Base-by-base conservation (phyloP, 2,113 vertebrate species). In the Amblyopsis rosae region DNA sequence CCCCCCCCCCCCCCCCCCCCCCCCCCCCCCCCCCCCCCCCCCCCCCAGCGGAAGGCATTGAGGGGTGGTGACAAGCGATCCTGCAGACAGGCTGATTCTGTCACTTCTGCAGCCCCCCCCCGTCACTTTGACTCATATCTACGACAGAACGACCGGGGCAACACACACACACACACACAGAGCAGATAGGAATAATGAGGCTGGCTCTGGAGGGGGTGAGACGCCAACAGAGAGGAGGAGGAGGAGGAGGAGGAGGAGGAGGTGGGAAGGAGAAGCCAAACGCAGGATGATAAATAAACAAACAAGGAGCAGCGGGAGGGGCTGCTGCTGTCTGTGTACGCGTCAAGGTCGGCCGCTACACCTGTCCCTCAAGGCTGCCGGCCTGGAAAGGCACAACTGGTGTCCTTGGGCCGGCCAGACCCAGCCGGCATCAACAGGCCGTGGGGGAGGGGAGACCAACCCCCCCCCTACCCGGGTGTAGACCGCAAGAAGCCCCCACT, bases 71-170 rank as follows among this genome's bases (percentile, higher is more conserved):
- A 87, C 86, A 75, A 86, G 87, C 87, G 87, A 89, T 87, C 90
- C 87, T 63, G 82, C 79, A 90, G 86, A 89, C 83, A 87, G 87
- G 87, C 83, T 69, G 83, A 87, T 85, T 88, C 88, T 91, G 88
- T 91, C 90, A 91, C 87, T 88, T 84, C 83, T 71, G 81, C 64
- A 12, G 76, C 26, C 77, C 75, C 76, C 80, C 62, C 72, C 88
- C 91, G 91, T 93, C 92, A 92, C 86, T 86, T 91, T 86, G 84
- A 86, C 83, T 93, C 88, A 89, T 86, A 83, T 92, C 85, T 89
- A 70, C 80, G 73, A 86, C 76, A 81, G 73, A 76, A 79, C n/a
- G 60, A 26, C 57, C 19, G 62, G 59, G 6, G 15, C 1, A 12
- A 59, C 73, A 73, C 67, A 59, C 73, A 73, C 67, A 68, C 65